Percentiles rank a stretch among this genome's conserved stretches.
phyloP scores from a whole-genome alignment of 2,888 invertebrate genomes.

The Tortricodes alternella region DNA sequence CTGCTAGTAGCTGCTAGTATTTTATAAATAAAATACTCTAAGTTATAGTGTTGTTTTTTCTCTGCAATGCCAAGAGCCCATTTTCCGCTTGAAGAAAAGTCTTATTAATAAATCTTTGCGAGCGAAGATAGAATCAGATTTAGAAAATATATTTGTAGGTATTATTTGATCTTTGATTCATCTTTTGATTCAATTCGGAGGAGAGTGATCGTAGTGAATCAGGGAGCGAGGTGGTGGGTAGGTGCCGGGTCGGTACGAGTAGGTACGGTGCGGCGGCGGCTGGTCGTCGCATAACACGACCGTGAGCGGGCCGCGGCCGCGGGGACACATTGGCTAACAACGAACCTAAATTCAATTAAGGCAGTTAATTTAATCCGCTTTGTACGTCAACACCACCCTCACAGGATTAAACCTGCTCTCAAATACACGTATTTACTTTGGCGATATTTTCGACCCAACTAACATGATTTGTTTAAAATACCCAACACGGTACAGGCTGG shows the following conservation, averaged over 20 bases:
- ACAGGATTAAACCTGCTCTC: constrained; percentile 41
- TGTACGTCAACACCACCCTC: constrained; percentile 68
- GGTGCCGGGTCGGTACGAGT: too few species aligned
- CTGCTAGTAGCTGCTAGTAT: too few species aligned
- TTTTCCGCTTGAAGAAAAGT: background rate
- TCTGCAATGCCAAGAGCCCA: background rate
- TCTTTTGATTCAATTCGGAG: constrained; percentile 12
- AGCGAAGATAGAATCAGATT: constrained; percentile 6
- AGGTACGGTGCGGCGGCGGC: constrained; percentile 1
- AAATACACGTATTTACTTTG: constrained; percentile 31
- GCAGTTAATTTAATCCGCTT: constrained; percentile 81
- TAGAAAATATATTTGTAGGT: constrained; percentile 14
- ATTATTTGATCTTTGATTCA: too few species aligned
- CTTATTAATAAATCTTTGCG: constrained; percentile 10
- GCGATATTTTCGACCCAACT: background rate
- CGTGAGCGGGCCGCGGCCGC: constrained; percentile 39
- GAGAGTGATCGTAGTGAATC: constrained; percentile 12
- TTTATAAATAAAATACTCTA: constrained; percentile 5
- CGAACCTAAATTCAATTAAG: constrained; percentile 82
- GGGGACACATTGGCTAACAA: constrained; percentile 76
- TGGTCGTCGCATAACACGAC: constrained; percentile 27
- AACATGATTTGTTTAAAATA: background rate
- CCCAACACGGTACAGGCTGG: background rate
- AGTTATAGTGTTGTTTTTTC: constrained; percentile 3
- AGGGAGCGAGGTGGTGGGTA: constrained; percentile 1